A percentile compares a stretch with the other conserved stretches of the same genome.
Evolutionary conservation across 2,113 vertebrate genomes (phyloP).

Genomic region (Corythornis cristatus): DNA sequence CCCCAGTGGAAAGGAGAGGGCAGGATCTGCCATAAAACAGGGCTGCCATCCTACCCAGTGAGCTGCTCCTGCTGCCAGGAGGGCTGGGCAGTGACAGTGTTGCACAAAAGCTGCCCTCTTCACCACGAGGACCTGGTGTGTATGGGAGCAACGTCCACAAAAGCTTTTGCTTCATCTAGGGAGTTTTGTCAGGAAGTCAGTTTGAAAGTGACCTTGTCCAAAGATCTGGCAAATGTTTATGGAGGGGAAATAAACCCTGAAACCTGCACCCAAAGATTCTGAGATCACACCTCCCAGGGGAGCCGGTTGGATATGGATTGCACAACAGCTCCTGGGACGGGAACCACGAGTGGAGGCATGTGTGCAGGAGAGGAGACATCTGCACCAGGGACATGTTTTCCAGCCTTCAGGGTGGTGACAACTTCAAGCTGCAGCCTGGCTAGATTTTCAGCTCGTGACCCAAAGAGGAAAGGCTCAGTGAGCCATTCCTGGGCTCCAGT

Average conservation of each 20-base stretch:
- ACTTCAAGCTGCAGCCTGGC: background rate
- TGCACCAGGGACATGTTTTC: constrained; percentile 1
- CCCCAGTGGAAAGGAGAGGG: background rate
- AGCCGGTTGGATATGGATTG: background rate
- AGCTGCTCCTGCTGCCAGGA: background rate
- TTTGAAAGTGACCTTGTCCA: constrained; percentile 30
- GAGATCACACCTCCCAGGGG: background rate
- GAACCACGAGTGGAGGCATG: background rate
- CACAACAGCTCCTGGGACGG: background rate
- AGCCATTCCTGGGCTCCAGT: background rate
- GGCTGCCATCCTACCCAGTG: background rate
- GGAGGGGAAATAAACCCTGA: constrained; percentile 3
- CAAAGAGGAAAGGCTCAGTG: background rate
- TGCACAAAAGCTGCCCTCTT: background rate
- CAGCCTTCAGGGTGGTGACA: constrained; percentile 14
- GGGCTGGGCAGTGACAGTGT: background rate
- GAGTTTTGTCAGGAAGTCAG: background rate
- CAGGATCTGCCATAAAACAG: background rate
- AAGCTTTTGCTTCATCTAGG: background rate
- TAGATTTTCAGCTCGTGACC: constrained; percentile 7
- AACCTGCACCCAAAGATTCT: background rate
- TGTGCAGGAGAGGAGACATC: background rate
- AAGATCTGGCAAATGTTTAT: background rate
- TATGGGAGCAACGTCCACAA: background rate
- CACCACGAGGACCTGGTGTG: background rate